Base-by-base conservation (phyloP, 2,888 invertebrate species). In the Hoplodrina ambigua region DNA sequence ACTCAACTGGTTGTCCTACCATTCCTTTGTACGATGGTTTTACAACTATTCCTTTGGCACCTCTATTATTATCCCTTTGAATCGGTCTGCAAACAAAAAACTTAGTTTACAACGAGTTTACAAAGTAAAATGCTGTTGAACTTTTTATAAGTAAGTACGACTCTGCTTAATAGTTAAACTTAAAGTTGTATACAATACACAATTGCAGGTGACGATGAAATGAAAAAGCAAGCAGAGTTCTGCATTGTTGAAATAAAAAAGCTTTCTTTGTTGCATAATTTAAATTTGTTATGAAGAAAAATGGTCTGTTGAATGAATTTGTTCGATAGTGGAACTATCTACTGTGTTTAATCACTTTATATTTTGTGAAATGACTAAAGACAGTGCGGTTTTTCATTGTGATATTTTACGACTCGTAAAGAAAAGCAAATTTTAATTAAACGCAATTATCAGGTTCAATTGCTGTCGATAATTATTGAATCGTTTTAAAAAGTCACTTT, bases 1-100 rank as follows among this genome's bases (percentile, higher is more conserved):
- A 99, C 94, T 99, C 98, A 64, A 99, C 99, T 65, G 99, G 98
- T 91, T 98, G 97, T 82, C 99, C 99, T 66, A 99, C 97, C 61
- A 97, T 96, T 80, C 99, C 99, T 94, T 98, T 98, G 85, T 91
- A 87, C 46, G 91, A 92, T 75, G 95, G 97, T 87, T 98, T 98
- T 65, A 99, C 98, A 91, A 97, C 97, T 88, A 99, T 98, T 84
- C 98, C 97, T 89, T 97, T 96, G 72, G 99, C 98, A 94, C 99
- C 98, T 92, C 97, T 98, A 82, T 97, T 97, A 92, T 97, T 94
- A 91, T 95, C 95, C 95, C 95, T 94, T 94, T 93, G 88, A 89
- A 93, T 93, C 88, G 91, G 91, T 93, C 95, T 96, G 93, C 67
- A 92, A 94, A 89, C 90, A 90, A 86, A 78, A 83, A 82, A 60